A percentile compares a stretch with the other conserved stretches of the same genome.
Evolutionary conservation across 2,797 vertebrate species (phyloP).

Genomic region (Rhabdophis nuchalis): DNA sequence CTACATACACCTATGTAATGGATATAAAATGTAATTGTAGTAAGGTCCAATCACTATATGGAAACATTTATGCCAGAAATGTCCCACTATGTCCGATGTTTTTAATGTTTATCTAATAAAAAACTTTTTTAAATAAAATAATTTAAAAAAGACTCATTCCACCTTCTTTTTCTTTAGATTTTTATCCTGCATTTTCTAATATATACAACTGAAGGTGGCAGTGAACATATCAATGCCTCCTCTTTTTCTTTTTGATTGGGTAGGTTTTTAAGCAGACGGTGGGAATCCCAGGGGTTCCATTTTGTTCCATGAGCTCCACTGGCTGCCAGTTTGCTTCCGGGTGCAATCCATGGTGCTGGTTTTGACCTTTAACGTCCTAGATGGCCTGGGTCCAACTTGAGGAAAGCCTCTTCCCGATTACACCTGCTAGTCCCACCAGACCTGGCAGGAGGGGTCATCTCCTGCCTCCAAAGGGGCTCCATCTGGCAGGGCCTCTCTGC

Average conservation of each 20-base stretch:
- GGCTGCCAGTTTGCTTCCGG: background rate
- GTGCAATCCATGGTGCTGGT: background rate
- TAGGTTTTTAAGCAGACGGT: background rate
- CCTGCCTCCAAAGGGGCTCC: background rate
- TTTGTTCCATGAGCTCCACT: background rate
- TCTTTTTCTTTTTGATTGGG: background rate
- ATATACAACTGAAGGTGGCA: background rate
- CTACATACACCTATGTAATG: too few species aligned
- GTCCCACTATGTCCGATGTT: too few species aligned
- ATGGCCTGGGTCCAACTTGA: background rate
- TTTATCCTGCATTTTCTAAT: background rate
- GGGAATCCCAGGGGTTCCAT: background rate
- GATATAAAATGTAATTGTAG: too few species aligned
- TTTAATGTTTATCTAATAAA: too few species aligned
- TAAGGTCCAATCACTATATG: too few species aligned
- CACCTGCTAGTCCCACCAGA: background rate
- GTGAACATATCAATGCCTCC: background rate
- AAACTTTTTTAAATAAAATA: too few species aligned
- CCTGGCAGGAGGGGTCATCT: background rate
- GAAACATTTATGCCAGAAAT: too few species aligned
- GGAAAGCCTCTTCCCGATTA: background rate
- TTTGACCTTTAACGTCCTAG: background rate
- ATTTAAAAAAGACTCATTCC: background rate
- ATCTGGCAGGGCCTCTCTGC: background rate
- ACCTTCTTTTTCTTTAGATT: background rate